phyloP scores from a whole-genome alignment of 2,888 invertebrate species.

The Eristalinus sepulchralis region DNA sequence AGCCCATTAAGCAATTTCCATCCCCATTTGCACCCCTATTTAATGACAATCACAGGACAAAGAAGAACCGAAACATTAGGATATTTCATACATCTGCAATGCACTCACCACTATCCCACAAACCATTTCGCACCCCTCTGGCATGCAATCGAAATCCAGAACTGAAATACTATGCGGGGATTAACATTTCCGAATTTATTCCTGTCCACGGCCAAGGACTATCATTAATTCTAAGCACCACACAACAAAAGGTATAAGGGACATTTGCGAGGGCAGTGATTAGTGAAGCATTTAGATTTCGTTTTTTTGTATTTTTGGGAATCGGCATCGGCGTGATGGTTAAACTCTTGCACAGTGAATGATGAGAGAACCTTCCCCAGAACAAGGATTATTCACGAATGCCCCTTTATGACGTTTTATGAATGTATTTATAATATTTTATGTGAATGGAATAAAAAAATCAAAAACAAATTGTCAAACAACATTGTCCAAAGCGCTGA shows the following conservation, averaged over 20 bases:
- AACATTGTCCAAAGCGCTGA: no score
- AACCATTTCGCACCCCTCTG: background rate
- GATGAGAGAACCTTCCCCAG: no score
- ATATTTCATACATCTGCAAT: background rate
- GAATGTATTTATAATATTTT: no score
- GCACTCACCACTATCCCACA: background rate
- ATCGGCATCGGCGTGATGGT: no score
- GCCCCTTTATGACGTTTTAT: no score
- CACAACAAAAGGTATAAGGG: background rate
- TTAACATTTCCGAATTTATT: slow-evolving; percentile 54
- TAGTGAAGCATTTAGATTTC: background rate
- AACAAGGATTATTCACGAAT: no score
- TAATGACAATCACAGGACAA: background rate
- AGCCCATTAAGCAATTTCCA: background rate
- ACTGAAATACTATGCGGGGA: slow-evolving; percentile 21
- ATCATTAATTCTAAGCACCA: slow-evolving; percentile 9
- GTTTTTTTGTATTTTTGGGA: background rate
- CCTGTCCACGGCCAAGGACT: slow-evolving; percentile 22
- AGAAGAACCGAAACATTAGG: background rate
- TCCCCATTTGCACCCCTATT: background rate
- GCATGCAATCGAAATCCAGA: background rate
- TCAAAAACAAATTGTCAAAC: no score
- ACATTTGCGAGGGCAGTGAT: background rate
- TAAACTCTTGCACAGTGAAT: no score
- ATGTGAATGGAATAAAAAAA: no score